Evolutionary conservation across 2,797 vertebrate genomes (phyloP), one percentile per base, ranked within the genome.

Genomic region (Chlorospingus flavigularis): DNA sequence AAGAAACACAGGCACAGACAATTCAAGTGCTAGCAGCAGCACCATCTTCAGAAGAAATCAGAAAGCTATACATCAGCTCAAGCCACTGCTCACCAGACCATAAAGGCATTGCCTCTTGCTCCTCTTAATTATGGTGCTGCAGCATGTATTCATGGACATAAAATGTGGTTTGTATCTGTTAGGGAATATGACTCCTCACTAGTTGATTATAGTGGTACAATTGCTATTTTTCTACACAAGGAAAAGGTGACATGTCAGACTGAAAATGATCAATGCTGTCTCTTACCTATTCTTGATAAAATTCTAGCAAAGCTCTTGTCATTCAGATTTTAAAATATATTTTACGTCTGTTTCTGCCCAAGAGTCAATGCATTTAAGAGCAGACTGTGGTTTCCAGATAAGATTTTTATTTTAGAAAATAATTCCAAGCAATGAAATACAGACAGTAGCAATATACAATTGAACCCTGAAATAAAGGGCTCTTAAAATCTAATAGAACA

Each of bases 81-180:
- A 92, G 81, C 70, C 58, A 88, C 68, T 48, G 39, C 47, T 92
- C 81, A 94, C 39, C 75, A 78, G 81, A 88, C 72, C 61, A 72
- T 88, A 88, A 93, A 88, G 78, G 47, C 72, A 86, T 93, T 91
- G 81, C 62, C 24, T 92, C 48, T 92, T 88, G 20, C 84, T 85
- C 57, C 35, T 86, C 58, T 76, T 95, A 93, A 94, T 92, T 86
- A 86, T 35, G 47, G 78, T 88, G 47, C 54, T 77, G 42, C 58
- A 80, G 51, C 47, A 78, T 95, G 92, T 94, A 78, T 86, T 94
- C 78, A 48, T 0, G 2, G 47, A 23, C 37, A 72, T 87, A 86
- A 92, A 92, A 37, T 39, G 61, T 78, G 79, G 89, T 96, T 92
- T 95, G 37, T 90, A 37, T 57, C 74, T 4, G 3, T 76, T 81